Percentiles rank a stretch among this genome's conserved stretches.
Evolutionary conservation across 2,113 vertebrate species (phyloP).

Genomic region (Euleptes europaea): DNA sequence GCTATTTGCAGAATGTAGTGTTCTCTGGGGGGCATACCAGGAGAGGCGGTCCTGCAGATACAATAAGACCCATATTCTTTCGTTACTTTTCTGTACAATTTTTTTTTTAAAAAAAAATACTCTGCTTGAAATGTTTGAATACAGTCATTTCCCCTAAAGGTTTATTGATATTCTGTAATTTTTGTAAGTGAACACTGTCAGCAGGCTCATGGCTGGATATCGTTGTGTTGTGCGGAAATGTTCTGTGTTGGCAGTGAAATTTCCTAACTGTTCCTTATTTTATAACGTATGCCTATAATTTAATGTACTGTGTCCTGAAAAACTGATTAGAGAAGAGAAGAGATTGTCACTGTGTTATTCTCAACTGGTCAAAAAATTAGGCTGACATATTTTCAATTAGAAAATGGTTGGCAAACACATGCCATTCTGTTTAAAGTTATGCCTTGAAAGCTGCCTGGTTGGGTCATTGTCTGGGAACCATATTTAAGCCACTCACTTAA

Average conservation of each 20-base stretch:
- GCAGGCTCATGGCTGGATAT: not conserved
- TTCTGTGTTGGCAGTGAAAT: not conserved
- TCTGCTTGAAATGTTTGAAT: not conserved
- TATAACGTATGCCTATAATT: slow-evolving; percentile 8
- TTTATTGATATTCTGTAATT: slow-evolving; percentile 22
- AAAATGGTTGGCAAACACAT: not conserved
- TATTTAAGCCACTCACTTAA: not conserved
- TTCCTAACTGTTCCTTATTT: not conserved
- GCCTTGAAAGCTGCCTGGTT: not conserved
- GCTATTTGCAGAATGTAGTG: too few relatives aligned
- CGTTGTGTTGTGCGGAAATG: slow-evolving; percentile 10
- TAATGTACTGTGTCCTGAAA: not conserved
- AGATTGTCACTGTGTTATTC: not conserved
- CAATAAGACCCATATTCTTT: not conserved
- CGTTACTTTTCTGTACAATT: not conserved
- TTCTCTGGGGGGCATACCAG: too few relatives aligned
- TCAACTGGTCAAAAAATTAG: not conserved
- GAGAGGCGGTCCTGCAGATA: too few relatives aligned
- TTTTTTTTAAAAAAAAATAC: slow-evolving; percentile 3
- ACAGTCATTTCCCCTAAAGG: not conserved
- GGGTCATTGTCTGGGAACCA: not conserved
- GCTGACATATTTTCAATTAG: not conserved
- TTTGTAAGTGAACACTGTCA: not conserved
- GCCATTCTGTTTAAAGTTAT: not conserved
- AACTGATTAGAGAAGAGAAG: not conserved